Evolutionary conservation across 1,140 invertebrate genomes (phyloP), one percentile per base, ranked within the genome.

Genomic region (Daktulosphaira vitifoliae): DNA sequence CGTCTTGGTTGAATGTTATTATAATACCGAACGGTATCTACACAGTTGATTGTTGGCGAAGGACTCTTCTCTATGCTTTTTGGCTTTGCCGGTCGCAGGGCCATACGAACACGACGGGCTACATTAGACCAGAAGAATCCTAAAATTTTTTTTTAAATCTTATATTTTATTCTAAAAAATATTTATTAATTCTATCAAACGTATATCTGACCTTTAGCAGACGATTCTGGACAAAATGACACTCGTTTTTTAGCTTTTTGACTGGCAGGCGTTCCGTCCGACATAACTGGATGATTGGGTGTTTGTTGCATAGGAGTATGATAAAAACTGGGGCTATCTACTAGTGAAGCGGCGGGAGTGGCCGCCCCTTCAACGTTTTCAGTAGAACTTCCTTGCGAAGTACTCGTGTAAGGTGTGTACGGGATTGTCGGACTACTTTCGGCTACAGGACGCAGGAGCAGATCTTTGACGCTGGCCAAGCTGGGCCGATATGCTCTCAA

Each of bases 41-140:
- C 7, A 7, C 9, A 7, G 1, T 22, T 2, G 2, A 1, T 7
- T 7, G 37, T 1, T 7, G 7, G 9, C 22, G 37, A 16, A 16
- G 49, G 7, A n/a, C 13, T 8, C 18, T 8, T n/a, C 33, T n/a
- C 8, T 18, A 15, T 6, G 37, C 0, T 11, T 22, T 53, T 53
- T 7, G 52, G 52, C 16, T 22, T 54, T 13, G 37, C 2, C 0
- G 52, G 37, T 2, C 52, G 37, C 15, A 54, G 22, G 5, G 52
- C 52, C 20, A 25, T n/a, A 11, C 52, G 52, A 15, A 54, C 37
- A 1, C 52, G 52, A 25, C 52, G 52, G 15, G 52, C 52, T 20
- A 54, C 22, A 37, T 54, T 42, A 0, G 52, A n/a, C 52, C 52
- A 54, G 52, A 54, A 54, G 38, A 54, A 54, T 39, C 52, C 52